A percentile compares a stretch with the other conserved stretches of the same genome.
Evolutionary conservation across 2,113 vertebrate genomes (phyloP).

Genomic region (Ammodytes dubius): DNA sequence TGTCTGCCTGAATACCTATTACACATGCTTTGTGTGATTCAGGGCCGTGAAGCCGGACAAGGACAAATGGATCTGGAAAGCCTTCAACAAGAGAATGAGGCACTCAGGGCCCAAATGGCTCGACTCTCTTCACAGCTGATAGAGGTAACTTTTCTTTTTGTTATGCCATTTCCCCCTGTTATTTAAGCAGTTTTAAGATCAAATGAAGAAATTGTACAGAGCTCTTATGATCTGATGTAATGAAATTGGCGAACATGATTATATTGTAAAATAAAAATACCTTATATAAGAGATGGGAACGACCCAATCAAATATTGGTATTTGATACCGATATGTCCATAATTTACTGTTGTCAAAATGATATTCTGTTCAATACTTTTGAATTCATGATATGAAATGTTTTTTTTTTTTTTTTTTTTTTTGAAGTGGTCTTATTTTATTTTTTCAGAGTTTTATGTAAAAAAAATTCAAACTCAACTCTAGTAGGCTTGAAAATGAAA

Average conservation of each 20-base stretch:
- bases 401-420: not conserved
- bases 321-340: too few relatives aligned
- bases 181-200: not conserved
- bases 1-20: not conserved
- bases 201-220: not conserved
- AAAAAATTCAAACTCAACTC: too few relatives aligned
- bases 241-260: too few relatives aligned
- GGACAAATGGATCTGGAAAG: conserved; percentile 85
- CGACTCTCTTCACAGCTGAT: conserved; percentile 89
- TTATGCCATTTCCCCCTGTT: not conserved
- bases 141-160: conserved; percentile 76
- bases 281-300: too few relatives aligned
- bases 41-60: conserved; percentile 87
- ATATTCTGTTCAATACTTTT: too few relatives aligned
- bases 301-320: too few relatives aligned
- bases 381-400: too few relatives aligned
- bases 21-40: not conserved
- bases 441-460: too few relatives aligned
- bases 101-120: conserved; percentile 87
- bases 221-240: too few relatives aligned
- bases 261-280: too few relatives aligned
- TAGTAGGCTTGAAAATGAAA: not conserved
- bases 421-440: too few relatives aligned
- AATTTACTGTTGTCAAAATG: too few relatives aligned
- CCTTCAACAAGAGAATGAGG: conserved; percentile 89